Evolutionary conservation across 2,888 invertebrate species (phyloP), one percentile per base, ranked within the genome.

Genomic region (Carterocephalus palaemon): DNA sequence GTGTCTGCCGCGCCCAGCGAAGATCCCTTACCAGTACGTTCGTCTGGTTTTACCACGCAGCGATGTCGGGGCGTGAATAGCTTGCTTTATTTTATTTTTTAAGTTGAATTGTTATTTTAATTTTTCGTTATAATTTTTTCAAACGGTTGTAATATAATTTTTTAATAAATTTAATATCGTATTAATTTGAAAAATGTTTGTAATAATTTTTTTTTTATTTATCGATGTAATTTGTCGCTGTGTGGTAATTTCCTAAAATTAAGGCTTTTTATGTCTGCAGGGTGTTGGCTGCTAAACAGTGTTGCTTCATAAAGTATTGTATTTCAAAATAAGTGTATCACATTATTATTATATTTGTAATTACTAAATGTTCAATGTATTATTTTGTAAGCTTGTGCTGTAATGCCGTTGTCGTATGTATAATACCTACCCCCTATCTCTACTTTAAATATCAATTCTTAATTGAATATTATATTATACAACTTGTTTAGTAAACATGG

Each of bases 181-280:
- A 19, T 2, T 19, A n/a, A n/a, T n/a, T n/a, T 9, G 4, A 13
- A 7, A 13, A 28, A n/a, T 28, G 13, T 28, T 36, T 33, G 8
- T 23, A 19, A 13, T 20, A 9, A 13, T 15, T n/a, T 29, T 26
- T 40, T 31, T 34, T 39, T 41, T 22, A 46, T 45, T 40, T 46
- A 39, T 34, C 37, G 38, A 47, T 38, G 19, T 34, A 60, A 48
- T n/a, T n/a, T n/a, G n/a, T 78, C 79, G 79, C 83, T 84, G 82
- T 74, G 77, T 80, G 84, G 79, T 83, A 73, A 68, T 60, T 54
- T 62, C 68, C 65, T 69, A 59, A 60, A 62, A 64, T 62, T 65
- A 64, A 75, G 77, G 84, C 84, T 84, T 85, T 83, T 67, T 75
- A 83, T 85, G 85, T 85, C 74, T 84, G 85, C 85, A 83, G 84